Percentiles rank a stretch among this genome's conserved stretches.
These are phyloP conservation scores for Oxyscelio sp. DNA, from an alignment of 2,888 invertebrate genomes.

Conservation along the genomic window DNA sequence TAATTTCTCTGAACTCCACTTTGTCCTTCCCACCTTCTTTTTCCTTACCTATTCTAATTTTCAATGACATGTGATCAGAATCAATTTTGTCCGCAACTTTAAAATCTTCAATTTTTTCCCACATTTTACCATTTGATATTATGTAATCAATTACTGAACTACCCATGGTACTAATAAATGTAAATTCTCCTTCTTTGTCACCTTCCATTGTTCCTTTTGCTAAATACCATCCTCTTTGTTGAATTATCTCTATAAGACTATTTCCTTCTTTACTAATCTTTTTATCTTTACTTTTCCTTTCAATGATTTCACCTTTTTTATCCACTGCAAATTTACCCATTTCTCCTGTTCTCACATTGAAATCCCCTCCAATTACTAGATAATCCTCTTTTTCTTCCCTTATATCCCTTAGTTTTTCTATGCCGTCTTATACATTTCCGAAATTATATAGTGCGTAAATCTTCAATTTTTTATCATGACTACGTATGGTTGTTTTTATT, in stretches of 20 bases:
- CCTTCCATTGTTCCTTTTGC: neutral
- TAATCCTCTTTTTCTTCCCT: neutral
- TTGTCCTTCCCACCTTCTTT: neutral
- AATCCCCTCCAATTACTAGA: slow-evolving; percentile 4
- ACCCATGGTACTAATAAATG: neutral
- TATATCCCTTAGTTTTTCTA: neutral
- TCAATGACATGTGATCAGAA: slow-evolving; percentile 19
- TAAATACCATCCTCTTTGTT: neutral
- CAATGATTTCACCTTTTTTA: neutral
- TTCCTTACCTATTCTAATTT: neutral
- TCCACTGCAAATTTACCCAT: neutral
- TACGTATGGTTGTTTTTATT: neutral
- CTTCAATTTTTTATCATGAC: neutral
- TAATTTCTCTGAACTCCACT: no score
- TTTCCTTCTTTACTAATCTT: slow-evolving; percentile 3
- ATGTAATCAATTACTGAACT: neutral
- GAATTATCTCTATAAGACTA: neutral
- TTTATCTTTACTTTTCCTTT: slow-evolving; percentile 18
- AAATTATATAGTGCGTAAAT: neutral
- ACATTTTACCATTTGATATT: neutral
- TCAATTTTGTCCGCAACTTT: slow-evolving; percentile 16
- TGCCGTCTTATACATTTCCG: neutral
- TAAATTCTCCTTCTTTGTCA: neutral
- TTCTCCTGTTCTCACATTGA: slow-evolving; percentile 12
- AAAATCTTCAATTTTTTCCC: slow-evolving; percentile 21